These are phyloP conservation scores for Galagoides demidoff DNA, from an alignment of 2,797 vertebrate genomes.

Conservation along the genomic window DNA sequence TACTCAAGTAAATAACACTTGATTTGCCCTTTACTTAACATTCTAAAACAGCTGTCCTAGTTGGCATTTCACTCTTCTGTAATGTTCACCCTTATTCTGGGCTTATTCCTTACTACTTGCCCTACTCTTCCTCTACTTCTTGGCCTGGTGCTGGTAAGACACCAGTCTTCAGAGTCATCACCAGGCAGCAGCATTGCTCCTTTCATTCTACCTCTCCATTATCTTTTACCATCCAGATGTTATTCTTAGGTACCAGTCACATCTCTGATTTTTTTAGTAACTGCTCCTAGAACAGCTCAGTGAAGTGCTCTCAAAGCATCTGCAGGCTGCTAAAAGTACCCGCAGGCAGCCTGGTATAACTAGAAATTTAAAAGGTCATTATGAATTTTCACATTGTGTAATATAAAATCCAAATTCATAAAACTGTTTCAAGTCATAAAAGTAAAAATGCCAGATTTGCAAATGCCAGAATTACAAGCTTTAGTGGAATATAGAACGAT, in stretches of 20 bases:
- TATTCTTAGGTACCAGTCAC: neutral
- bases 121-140: neutral
- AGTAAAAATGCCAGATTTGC: neutral
- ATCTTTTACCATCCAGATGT: neutral
- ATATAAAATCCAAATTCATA: neutral
- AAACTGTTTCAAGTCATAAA: conserved; percentile 5
- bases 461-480: conserved; percentile 37
- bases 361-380: neutral
- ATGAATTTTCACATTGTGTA: conserved; percentile 1
- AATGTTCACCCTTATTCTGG: neutral
- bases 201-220: neutral
- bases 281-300: neutral
- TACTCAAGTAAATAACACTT: neutral
- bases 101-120: neutral
- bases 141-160: neutral
- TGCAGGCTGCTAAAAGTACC: neutral
- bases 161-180: neutral
- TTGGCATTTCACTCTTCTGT: neutral
- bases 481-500: neutral
- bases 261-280: neutral
- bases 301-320: neutral
- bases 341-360: neutral
- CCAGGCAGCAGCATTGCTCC: neutral
- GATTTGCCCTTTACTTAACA: neutral
- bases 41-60: neutral